phyloP scores from a whole-genome alignment of 2,113 vertebrate genomes.

The Alouatta palliata region DNA sequence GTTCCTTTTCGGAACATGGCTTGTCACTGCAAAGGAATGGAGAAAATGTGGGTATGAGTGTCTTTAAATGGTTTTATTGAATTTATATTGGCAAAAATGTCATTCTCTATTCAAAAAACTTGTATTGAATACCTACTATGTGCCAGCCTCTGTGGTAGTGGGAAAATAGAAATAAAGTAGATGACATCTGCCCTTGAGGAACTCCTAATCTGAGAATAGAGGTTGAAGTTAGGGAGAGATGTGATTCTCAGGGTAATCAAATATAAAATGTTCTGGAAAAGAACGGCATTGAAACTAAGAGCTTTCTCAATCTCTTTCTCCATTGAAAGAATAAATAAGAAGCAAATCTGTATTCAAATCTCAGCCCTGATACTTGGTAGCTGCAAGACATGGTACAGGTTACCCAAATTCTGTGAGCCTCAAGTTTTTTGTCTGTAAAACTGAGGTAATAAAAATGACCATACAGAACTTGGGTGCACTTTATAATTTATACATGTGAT shows the following conservation, averaged over 20 bases:
- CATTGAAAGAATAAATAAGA: constrained; percentile 26
- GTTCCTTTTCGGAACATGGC: background rate
- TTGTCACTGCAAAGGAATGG: constrained; percentile 8
- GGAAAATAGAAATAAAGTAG: background rate
- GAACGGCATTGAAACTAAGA: background rate
- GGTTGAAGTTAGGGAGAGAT: background rate
- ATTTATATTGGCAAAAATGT: constrained; percentile 8
- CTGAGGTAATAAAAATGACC: background rate
- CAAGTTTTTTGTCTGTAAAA: constrained; percentile 19
- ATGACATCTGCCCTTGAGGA: background rate
- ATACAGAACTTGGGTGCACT: background rate
- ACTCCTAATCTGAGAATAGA: background rate
- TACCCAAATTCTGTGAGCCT: background rate
- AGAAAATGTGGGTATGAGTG: background rate
- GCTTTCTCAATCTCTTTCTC: background rate
- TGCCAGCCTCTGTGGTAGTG: background rate
- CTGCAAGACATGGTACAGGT: background rate
- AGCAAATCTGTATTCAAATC: background rate
- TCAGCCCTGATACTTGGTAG: background rate
- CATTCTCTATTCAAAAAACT: background rate
- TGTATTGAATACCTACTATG: background rate
- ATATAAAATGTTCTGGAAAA: background rate
- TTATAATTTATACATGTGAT: background rate
- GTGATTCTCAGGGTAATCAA: background rate
- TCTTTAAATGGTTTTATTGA: constrained; percentile 12